phyloP scores from a whole-genome alignment of 2,113 vertebrate species.

The Apeltes quadracus region DNA sequence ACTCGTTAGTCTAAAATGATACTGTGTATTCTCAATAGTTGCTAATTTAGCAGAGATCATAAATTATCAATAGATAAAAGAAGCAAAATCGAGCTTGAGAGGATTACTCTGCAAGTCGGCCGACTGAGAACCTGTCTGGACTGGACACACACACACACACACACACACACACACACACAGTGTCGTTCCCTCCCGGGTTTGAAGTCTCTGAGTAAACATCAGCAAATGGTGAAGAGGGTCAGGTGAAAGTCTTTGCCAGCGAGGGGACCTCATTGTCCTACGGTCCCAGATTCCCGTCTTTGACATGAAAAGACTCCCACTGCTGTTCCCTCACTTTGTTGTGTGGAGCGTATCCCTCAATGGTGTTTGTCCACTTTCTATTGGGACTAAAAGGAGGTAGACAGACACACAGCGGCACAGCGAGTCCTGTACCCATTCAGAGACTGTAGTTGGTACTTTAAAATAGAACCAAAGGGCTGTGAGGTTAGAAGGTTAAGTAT shows the following conservation, averaged over 20 bases:
- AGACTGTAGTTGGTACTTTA: slow-evolving; percentile 14
- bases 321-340: slow-evolving; percentile 25
- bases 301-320: slow-evolving; percentile 50
- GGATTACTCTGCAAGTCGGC: neutral
- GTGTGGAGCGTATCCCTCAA: slow-evolving; percentile 15
- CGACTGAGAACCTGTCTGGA: slow-evolving; percentile 8
- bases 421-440: slow-evolving; percentile 38
- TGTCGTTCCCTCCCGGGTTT: slow-evolving; percentile 25
- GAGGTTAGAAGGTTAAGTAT: slow-evolving; percentile 24
- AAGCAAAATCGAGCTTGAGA: neutral
- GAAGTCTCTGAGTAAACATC: slow-evolving; percentile 48
- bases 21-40: neutral
- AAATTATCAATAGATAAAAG: neutral
- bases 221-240: slow-evolving; percentile 24
- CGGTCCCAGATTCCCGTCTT: slow-evolving; percentile 35
- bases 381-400: slow-evolving; percentile 33
- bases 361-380: slow-evolving; percentile 51
- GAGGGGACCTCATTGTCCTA: slow-evolving; percentile 12
- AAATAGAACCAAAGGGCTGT: slow-evolving; percentile 28
- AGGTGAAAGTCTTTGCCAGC: slow-evolving; percentile 33
- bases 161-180: slow-evolving; percentile 15
- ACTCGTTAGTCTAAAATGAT: neutral
- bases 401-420: slow-evolving; percentile 34
- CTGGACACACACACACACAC: too few species aligned
- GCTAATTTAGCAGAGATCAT: neutral